Conservation (phyloP, 2,797 vertebrate genomes). For the Myotis daubentonii region DNA sequence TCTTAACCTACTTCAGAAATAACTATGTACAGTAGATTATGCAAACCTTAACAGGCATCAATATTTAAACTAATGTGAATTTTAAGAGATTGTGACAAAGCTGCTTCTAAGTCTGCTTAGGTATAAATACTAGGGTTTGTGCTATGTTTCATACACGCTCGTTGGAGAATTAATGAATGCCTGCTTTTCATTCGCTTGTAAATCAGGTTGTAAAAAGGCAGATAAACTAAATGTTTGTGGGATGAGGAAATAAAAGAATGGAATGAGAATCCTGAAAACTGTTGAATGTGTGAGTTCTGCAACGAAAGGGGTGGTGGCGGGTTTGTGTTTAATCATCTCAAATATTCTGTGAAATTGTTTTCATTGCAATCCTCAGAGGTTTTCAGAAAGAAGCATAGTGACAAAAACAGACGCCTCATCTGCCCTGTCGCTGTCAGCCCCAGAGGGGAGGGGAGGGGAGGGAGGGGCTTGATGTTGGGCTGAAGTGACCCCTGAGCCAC, state of each 20-base stretch:
- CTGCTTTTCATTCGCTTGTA: conserved; percentile 76
- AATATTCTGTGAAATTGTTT: background rate
- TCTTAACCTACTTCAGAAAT: conserved; percentile 79
- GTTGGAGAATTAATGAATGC: conserved; percentile 77
- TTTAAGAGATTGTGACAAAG: conserved; percentile 79
- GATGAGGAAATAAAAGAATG: conserved; percentile 83
- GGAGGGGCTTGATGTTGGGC: background rate
- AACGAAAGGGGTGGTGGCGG: background rate
- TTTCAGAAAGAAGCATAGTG: background rate
- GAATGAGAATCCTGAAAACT: conserved; percentile 74
- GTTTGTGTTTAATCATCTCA: background rate
- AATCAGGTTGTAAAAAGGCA: conserved; percentile 74
- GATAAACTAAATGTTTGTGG: conserved; percentile 74
- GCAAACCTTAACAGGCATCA: conserved; percentile 73
- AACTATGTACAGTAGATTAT: conserved; percentile 77
- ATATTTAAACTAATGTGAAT: conserved; percentile 77
- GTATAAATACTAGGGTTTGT: conserved; percentile 75
- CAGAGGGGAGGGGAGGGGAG: too few species aligned
- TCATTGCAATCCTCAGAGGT: background rate
- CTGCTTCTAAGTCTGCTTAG: conserved; percentile 72
- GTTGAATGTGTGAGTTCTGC: conserved; percentile 5
- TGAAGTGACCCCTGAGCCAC: background rate
- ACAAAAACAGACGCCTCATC: background rate
- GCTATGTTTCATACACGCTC: conserved; percentile 75
- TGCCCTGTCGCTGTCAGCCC: background rate